These are phyloP conservation scores for Xerus inauris DNA, from an alignment of 2,113 vertebrate species.

Conservation along the genomic window DNA sequence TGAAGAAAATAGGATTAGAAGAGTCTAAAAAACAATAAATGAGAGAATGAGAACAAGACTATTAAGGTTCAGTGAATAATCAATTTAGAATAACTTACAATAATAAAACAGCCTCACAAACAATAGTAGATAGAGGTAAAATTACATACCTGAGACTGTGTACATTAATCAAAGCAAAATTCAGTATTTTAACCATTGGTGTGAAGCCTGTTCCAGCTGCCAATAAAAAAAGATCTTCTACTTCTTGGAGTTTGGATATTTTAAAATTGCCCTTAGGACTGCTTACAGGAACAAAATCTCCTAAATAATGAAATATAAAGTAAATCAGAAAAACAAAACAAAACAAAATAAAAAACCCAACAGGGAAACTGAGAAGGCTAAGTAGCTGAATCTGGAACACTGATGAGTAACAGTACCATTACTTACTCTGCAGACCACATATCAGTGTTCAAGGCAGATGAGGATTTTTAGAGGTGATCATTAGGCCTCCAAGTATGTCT, in stretches of 20 bases:
- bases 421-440: neutral
- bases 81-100: neutral
- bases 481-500: neutral
- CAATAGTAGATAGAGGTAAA: conserved; percentile 36
- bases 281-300: conserved; percentile 90
- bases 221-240: conserved; percentile 93
- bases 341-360: neutral
- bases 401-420: neutral
- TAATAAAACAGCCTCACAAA: conserved; percentile 40
- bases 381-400: neutral
- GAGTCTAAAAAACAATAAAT: neutral
- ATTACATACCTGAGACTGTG: conserved; percentile 88
- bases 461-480: neutral
- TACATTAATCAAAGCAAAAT: conserved; percentile 85
- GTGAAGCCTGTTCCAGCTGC: conserved; percentile 98
- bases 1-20: neutral
- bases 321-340: conserved; percentile 61
- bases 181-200: conserved; percentile 94
- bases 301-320: conserved; percentile 83
- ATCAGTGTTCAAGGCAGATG: neutral
- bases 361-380: conserved; percentile 2
- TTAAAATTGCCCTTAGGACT: conserved; percentile 93
- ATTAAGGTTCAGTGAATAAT: neutral
- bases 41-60: neutral
- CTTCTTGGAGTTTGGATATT: conserved; percentile 85